Evolutionary conservation across 2,888 invertebrate species (phyloP), one percentile per base, ranked within the genome.

Genomic region (Ormyrus thymus): DNA sequence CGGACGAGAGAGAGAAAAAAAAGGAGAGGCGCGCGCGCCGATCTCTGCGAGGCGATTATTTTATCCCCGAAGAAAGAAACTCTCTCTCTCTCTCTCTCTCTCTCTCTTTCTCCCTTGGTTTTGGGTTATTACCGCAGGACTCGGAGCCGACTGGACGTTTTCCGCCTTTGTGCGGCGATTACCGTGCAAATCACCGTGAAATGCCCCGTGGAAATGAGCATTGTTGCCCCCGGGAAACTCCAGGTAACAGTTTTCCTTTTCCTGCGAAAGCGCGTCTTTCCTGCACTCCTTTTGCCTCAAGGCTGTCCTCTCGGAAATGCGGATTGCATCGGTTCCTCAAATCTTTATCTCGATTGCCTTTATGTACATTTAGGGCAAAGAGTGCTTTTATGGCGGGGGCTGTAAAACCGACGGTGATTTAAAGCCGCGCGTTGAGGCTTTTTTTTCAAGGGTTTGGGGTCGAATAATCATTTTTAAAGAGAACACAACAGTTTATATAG

Each of bases 101-200:
- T 65, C 29, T 29, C 29, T 29, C 4, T 29, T 29, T 29, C 29
- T 29, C 29, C 29, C 29, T 51, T 46, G 15, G 53, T 62, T 58
- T 68, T 76, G 76, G 56, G 82, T 86, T 84, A 87, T 88, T 86
- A 87, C 86, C 80, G 76, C 79, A 72, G 77, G 65, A 77, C 79
- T 78, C 79, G 78, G 46, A 45, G 85, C 84, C 86, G 84, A 84
- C 76, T 78, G 46, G 82, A 79, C 81, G 84, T 82, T 79, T 84
- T 77, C 72, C 48, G 78, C 85, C 83, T 87, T 89, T 89, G 89
- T 89, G 66, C 83, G 45, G 86, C 86, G 89, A 88, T 89, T 89
- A 88, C 84, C 83, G 85, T 81, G 85, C 85, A 88, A 89, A 89
- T 89, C 87, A 87, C 86, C 88, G 85, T 86, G 83, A 89, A 89